phyloP scores from a whole-genome alignment of 2,797 vertebrate species.

The Erpetoichthys calabaricus region DNA sequence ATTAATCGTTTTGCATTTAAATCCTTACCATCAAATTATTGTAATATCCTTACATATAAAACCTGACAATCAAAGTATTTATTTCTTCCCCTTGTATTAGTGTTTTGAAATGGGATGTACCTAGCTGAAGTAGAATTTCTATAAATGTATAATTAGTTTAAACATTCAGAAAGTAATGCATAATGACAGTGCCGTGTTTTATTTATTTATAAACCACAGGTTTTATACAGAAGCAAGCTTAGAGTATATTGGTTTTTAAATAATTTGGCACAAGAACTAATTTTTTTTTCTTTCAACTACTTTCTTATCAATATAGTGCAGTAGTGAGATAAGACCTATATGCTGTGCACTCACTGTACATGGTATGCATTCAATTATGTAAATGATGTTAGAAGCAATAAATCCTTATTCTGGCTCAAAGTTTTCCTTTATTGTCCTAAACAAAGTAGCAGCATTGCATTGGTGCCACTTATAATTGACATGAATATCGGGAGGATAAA shows the following conservation, averaged over 20 bases:
- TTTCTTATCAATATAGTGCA: slow-evolving; percentile 41
- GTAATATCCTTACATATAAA: too few species aligned
- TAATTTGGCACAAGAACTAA: slow-evolving; percentile 40
- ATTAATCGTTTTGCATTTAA: too few species aligned
- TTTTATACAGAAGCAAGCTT: slow-evolving; percentile 17
- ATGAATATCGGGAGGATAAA: slow-evolving; percentile 9
- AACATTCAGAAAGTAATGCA: slow-evolving; percentile 15
- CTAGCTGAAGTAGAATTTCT: background rate
- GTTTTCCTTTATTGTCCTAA: slow-evolving; percentile 21
- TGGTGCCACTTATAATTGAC: slow-evolving; percentile 30
- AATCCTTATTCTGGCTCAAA: slow-evolving; percentile 40
- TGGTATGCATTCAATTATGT: slow-evolving; percentile 56
- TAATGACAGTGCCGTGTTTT: slow-evolving; percentile 11
- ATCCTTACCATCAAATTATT: too few species aligned
- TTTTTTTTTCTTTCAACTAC: slow-evolving; percentile 12
- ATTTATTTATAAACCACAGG: slow-evolving; percentile 19
- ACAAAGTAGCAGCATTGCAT: slow-evolving; percentile 23
- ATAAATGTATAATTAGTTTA: slow-evolving; percentile 6
- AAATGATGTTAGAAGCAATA: slow-evolving; percentile 46
- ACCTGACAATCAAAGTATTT: too few species aligned
- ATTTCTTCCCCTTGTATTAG: too few species aligned
- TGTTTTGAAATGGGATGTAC: too few species aligned
- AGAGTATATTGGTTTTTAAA: slow-evolving; percentile 26
- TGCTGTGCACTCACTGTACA: slow-evolving; percentile 40
- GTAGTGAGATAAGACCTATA: slow-evolving; percentile 48